phyloP scores from a whole-genome alignment of 2,888 invertebrate genomes.

The Apocheima hispidaria region DNA sequence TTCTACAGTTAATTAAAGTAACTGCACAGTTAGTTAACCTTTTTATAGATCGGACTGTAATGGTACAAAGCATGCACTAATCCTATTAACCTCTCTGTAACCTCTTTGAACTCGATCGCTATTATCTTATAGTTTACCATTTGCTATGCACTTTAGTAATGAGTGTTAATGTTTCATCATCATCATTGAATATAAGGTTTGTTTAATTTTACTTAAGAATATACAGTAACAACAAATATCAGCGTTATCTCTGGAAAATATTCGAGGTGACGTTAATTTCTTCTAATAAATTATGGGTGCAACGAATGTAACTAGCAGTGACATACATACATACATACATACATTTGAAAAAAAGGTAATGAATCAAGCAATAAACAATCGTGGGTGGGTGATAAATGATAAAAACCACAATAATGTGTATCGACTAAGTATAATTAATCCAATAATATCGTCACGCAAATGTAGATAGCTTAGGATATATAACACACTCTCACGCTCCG shows the following conservation, averaged over 20 bases:
- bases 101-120: conserved; percentile 57
- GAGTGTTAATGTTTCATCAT: conserved; percentile 57
- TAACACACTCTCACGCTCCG: conserved; percentile 4
- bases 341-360: too few relatives aligned
- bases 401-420: too few relatives aligned
- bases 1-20: conserved; percentile 40
- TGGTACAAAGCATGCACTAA: conserved; percentile 65
- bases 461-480: not conserved
- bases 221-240: not conserved
- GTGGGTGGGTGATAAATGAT: not conserved
- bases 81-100: conserved; percentile 70
- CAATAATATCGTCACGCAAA: conserved; percentile 6
- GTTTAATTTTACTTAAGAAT: not conserved
- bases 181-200: not conserved
- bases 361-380: not conserved
- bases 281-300: too few relatives aligned
- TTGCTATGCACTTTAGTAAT: conserved; percentile 65
- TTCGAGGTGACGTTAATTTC: too few relatives aligned
- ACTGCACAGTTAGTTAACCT: conserved; percentile 50
- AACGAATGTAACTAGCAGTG: too few relatives aligned
- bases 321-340: too few relatives aligned
- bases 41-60: conserved; percentile 52
- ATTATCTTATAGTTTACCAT: conserved; percentile 64
- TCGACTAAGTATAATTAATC: conserved; percentile 8
- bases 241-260: too few relatives aligned